phyloP scores from a whole-genome alignment of 2,113 vertebrate genomes.

The Pelobates fuscus region DNA sequence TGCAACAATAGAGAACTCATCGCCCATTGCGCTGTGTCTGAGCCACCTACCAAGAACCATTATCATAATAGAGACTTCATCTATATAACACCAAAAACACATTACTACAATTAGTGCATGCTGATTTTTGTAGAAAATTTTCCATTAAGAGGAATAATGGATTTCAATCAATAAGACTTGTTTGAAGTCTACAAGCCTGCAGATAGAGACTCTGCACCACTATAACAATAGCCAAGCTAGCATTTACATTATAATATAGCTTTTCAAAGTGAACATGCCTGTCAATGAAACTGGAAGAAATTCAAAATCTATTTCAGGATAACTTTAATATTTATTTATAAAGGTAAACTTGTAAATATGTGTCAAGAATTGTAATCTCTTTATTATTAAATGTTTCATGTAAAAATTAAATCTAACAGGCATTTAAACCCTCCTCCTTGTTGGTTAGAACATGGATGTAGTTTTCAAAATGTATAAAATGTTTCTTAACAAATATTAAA shows the following conservation, averaged over 20 bases:
- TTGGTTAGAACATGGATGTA: too few species aligned
- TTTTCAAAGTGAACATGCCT: not conserved
- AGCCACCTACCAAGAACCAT: not conserved
- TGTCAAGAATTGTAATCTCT: too few species aligned
- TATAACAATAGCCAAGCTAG: not conserved
- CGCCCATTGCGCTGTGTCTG: not conserved
- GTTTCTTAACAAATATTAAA: too few species aligned
- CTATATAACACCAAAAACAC: not conserved
- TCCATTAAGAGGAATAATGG: not conserved
- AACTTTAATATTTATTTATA: too few species aligned
- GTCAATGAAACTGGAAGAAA: not conserved
- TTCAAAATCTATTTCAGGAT: not conserved
- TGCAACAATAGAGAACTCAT: not conserved
- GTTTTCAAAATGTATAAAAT: too few species aligned
- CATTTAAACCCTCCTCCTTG: too few species aligned
- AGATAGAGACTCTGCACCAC: not conserved
- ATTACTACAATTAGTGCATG: not conserved
- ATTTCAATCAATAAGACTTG: conserved; percentile 17
- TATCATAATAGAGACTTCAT: not conserved
- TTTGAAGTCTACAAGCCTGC: conserved; percentile 16
- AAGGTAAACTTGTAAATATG: too few species aligned
- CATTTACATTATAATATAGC: not conserved
- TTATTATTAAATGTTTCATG: too few species aligned
- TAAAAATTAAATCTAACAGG: too few species aligned
- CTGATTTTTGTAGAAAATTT: conserved; percentile 9